phyloP scores from a whole-genome alignment of 2,888 invertebrate genomes.

The Coremacera marginata region DNA sequence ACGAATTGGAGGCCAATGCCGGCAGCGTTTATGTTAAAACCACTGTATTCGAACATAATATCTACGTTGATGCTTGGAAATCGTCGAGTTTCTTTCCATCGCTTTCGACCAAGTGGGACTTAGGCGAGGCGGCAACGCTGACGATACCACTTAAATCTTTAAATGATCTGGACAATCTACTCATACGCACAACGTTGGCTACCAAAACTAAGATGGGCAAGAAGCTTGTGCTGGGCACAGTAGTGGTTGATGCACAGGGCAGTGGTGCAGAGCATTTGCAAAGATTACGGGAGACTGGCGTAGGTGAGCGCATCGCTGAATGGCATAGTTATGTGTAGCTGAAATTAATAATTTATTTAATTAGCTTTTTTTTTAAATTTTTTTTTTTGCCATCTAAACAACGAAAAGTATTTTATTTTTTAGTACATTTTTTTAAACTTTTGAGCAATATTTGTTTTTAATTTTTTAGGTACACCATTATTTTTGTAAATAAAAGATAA shows the following conservation, averaged over 20 bases:
- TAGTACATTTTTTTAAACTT: neutral
- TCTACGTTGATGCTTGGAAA: slow-evolving; percentile 76
- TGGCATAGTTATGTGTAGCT: slow-evolving; percentile 67
- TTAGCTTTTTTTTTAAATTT: neutral
- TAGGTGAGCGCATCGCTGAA: slow-evolving; percentile 62
- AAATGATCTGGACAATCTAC: slow-evolving; percentile 61
- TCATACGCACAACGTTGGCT: slow-evolving; percentile 64
- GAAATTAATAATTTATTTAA: neutral
- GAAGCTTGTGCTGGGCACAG: slow-evolving; percentile 66
- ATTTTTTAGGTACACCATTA: too few relatives aligned
- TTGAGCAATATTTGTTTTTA: neutral
- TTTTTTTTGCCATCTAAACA: slow-evolving; percentile 10
- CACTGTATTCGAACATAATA: slow-evolving; percentile 78
- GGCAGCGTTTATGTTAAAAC: slow-evolving; percentile 82
- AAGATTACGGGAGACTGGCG: slow-evolving; percentile 53
- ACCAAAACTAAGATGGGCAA: slow-evolving; percentile 68
- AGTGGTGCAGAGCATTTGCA: slow-evolving; percentile 64
- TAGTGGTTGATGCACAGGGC: slow-evolving; percentile 41
- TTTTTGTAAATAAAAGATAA: too few relatives aligned
- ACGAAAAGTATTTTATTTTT: slow-evolving; percentile 14
- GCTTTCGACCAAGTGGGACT: slow-evolving; percentile 80
- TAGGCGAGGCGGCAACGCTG: slow-evolving; percentile 58
- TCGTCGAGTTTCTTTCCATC: slow-evolving; percentile 81
- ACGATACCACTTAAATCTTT: slow-evolving; percentile 59
- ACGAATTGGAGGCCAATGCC: slow-evolving; percentile 67